Base-by-base conservation (phyloP, 2,797 vertebrate genomes). In the Pipistrellus kuhlii region DNA sequence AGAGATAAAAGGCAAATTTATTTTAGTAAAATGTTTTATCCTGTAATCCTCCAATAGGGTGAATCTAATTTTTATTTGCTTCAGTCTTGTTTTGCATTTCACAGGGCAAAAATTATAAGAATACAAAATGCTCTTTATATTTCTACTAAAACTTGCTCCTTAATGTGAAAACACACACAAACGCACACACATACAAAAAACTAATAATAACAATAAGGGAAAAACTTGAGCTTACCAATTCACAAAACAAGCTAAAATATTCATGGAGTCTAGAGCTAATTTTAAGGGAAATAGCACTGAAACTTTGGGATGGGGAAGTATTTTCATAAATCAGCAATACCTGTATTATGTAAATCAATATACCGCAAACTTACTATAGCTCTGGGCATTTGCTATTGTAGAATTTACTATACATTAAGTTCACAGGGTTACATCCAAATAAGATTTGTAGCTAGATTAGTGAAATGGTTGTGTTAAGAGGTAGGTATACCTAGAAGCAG, bases 21-120 rank as follows among this genome's bases (percentile, higher is more conserved):
- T 71, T 84, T 94, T 46, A 85, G 9, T 38, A 38, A 91, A 96
- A 95, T 32, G 13, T 23, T 73, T 7, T 15, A 3, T 68, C 8
- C 20, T 62, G 62, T 51, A 82, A 59, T 69, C 78, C 48, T 32
- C 14, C 30, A 92, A 20, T 11, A 44, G 3, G 85, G 8, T 30
- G 6, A 89, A 15, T 32, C 23, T 64, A 73, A 35, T 62, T 93
- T 64, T 55, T 32, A 23, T 32, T 94, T 27, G 6, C 35, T 59
- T 96, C 84, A 62, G 20, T 71, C 8, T 55, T 93, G 2, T 71
- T 93, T 95, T 76, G 46, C 76, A 18, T 3, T 80, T 84, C 5
- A 62, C 90, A 51, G 1, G 35, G 25, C n/a, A 81, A 55, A 81
- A 55, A 78, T 71, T 68, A 41, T 17, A 57, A 62, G 4, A 44